phyloP scores from a whole-genome alignment of 30 jellyfish, hydroid and myxozoan genomes.

The Aurelia coerulea region DNA sequence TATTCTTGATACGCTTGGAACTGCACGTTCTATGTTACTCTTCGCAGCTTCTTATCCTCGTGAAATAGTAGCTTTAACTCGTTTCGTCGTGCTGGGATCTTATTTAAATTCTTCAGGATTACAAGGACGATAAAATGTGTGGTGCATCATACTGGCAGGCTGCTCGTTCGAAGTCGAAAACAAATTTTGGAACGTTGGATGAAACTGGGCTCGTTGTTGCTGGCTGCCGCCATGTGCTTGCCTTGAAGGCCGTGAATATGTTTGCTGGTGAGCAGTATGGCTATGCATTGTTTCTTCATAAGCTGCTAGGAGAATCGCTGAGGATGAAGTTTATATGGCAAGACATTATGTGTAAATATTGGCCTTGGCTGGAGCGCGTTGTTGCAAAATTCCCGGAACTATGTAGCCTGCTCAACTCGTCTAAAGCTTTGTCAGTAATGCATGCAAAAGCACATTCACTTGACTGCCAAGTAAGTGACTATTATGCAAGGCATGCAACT shows the following conservation, averaged over 20 bases:
- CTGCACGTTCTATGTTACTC: not conserved
- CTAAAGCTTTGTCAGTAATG: slow-evolving; percentile 56
- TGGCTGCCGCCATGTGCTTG: slow-evolving; percentile 44
- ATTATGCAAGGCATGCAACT: not conserved
- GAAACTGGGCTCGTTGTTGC: slow-evolving; percentile 43
- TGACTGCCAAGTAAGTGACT: slow-evolving; percentile 41
- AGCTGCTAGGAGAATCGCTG: not conserved
- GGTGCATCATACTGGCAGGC: slow-evolving; percentile 47
- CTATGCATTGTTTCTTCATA: slow-evolving; percentile 27
- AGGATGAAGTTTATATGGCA: too few relatives aligned
- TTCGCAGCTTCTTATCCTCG: not conserved
- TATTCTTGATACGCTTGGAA: too few relatives aligned
- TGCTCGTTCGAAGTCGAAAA: slow-evolving; percentile 22
- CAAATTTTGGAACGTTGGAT: slow-evolving; percentile 1
- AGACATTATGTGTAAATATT: too few relatives aligned
- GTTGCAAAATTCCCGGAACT: slow-evolving; percentile 35
- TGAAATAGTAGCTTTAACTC: not conserved
- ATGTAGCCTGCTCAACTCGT: slow-evolving; percentile 16
- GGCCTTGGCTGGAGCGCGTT: too few relatives aligned
- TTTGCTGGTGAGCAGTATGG: slow-evolving; percentile 60
- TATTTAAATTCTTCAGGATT: not conserved
- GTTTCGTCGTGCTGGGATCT: not conserved
- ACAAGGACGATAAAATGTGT: slow-evolving; percentile 14
- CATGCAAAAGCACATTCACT: slow-evolving; percentile 49
- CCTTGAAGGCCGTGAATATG: slow-evolving; percentile 46